Evolutionary conservation across 1,140 invertebrate genomes (phyloP), one percentile per base, ranked within the genome.

Genomic region (Andricus grossulariae): DNA sequence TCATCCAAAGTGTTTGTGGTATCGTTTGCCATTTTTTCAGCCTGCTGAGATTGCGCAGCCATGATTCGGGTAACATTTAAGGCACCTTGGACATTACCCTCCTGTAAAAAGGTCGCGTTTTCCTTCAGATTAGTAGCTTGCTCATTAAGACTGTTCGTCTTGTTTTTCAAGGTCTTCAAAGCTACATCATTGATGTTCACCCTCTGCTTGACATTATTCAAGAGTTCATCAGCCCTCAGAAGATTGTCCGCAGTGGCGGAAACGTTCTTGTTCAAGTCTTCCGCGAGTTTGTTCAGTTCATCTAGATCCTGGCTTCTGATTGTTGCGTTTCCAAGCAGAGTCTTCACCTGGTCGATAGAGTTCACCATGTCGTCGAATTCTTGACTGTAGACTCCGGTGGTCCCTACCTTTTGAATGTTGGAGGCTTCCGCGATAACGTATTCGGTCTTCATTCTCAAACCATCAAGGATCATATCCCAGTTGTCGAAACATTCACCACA

Each of bases 401-500:
- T 97, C 70, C 98, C 98, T 75, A 97, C 96, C 82, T 97, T 94
- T 87, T 98, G 98, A 71, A 99, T 98, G 85, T 97, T 94, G 75
- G 95, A 95, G n/a, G 97, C 98, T 71, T 96, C 94, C 25, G 94
- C 93, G 49, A 99, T 96, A 1, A 98, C 94, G 50, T 92, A 91
- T 11, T 94, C 88, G 0, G 96, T 97, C 86, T 95, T 93, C 74
- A 94, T 94, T 86, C 93, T 92, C 6, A 97, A 91, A 71, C 95
- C 95, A 78, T 93, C 93, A 49, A 99, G 93, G 80, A 98, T 96
- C 54, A 93, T 81, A 91, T 99, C 98, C 99, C 99, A 99, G 88
- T 99, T 99, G 87, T 99, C 96, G 90, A 99, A 99, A 92, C 99
- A 99, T 90, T 99, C 99, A 15, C 99, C 99, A 92, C 99, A 99